A percentile compares a stretch with the other conserved stretches of the same genome.
Conservation (phyloP, 1,140 invertebrate genomes). For the Procambarus virginalis region DNA sequence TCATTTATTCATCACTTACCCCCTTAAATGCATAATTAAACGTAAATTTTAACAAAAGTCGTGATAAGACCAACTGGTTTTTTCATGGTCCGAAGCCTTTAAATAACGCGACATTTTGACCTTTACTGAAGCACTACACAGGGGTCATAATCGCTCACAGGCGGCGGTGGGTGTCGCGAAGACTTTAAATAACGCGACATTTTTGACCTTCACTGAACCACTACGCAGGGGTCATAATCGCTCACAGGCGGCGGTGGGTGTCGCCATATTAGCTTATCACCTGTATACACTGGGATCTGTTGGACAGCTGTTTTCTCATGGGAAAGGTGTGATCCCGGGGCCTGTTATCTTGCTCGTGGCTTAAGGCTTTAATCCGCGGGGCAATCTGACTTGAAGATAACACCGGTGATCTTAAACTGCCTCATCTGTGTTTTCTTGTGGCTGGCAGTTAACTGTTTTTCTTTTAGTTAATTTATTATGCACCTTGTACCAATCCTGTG, state of each 20-base stretch:
- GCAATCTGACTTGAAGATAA: no score
- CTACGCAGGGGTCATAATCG: neutral
- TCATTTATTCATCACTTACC: no score
- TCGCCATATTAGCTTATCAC: slow-evolving; percentile 13
- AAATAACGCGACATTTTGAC: neutral
- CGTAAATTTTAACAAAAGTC: neutral
- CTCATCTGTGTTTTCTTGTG: no score
- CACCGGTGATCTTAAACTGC: no score
- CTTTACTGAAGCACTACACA: neutral
- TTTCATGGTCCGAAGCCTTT: neutral
- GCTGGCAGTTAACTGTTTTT: no score
- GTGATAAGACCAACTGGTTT: neutral
- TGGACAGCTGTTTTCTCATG: slow-evolving; percentile 38
- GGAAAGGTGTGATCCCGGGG: slow-evolving; percentile 24
- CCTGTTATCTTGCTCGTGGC: no score
- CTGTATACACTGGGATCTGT: slow-evolving; percentile 10
- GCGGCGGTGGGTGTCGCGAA: neutral
- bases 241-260: neutral
- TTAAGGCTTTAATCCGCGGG: no score
- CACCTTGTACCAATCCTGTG: no score
- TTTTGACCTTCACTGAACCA: neutral
- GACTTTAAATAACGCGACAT: neutral
- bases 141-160: neutral
- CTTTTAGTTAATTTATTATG: no score
- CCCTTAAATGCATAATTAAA: neutral